These are phyloP conservation scores for Galaxea fascicularis DNA, from an alignment of 92 coral and sea anemone species.

Conservation along the genomic window DNA sequence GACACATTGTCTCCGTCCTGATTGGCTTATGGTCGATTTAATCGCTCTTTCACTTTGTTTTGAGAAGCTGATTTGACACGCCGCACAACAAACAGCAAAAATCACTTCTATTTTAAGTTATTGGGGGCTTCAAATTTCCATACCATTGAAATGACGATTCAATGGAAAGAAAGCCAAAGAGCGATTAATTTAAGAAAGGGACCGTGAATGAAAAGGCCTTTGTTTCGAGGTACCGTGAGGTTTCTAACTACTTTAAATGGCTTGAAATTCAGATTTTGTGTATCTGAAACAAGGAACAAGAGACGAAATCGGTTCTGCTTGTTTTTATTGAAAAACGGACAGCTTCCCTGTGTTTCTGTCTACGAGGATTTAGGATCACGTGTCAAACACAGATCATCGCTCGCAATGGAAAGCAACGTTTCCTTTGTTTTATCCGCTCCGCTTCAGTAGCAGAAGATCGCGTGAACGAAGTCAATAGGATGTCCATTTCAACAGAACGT, in stretches of 20 bases:
- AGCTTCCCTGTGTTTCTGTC: slow-evolving; percentile 24
- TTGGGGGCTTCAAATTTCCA: slow-evolving; percentile 66
- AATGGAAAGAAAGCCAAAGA: slow-evolving; percentile 1
- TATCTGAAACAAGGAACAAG: not conserved
- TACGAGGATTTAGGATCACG: slow-evolving; percentile 40
- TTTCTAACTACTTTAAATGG: not conserved
- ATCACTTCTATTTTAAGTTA: slow-evolving; percentile 68
- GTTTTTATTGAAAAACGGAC: slow-evolving; percentile 40
- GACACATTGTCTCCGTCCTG: slow-evolving; percentile 47
- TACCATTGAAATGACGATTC: slow-evolving; percentile 42
- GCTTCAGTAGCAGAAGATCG: slow-evolving; percentile 15
- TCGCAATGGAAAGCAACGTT: slow-evolving; percentile 25
- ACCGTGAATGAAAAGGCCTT: slow-evolving; percentile 17
- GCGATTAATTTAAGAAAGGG: slow-evolving; percentile 14
- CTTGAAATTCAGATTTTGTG: not conserved
- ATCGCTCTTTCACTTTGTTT: slow-evolving; percentile 68
- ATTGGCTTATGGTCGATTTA: slow-evolving; percentile 58
- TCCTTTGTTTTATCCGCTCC: slow-evolving; percentile 11
- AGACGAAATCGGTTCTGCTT: slow-evolving; percentile 11
- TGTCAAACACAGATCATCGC: slow-evolving; percentile 50
- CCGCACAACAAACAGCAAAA: slow-evolving; percentile 37
- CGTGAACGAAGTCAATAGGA: slow-evolving; percentile 19
- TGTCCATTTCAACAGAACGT: slow-evolving; percentile 22
- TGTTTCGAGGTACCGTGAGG: slow-evolving; percentile 20
- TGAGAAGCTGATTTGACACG: slow-evolving; percentile 56